Conservation (phyloP, 92 coral and sea anemone genomes). For the Desmophyllum pertusum region DNA sequence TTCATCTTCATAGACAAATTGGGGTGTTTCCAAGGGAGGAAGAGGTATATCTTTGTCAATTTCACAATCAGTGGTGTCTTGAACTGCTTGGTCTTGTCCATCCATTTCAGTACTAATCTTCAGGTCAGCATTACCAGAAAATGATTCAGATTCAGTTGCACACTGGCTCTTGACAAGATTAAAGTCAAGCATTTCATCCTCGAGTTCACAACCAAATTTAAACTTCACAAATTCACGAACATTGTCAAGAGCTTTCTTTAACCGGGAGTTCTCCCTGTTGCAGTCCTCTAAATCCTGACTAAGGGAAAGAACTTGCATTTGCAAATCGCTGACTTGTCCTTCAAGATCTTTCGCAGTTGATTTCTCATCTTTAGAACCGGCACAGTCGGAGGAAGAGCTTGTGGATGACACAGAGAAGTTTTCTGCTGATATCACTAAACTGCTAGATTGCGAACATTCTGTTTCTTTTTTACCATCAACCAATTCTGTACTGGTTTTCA, state of each 20-base stretch:
- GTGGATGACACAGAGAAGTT: slow-evolving; percentile 87
- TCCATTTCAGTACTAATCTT: not conserved
- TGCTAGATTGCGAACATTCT: slow-evolving; percentile 53
- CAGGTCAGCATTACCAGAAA: not conserved
- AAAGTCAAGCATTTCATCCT: slow-evolving; percentile 40
- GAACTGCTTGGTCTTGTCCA: not conserved
- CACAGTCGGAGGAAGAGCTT: slow-evolving; percentile 74
- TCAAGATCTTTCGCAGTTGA: slow-evolving; percentile 39
- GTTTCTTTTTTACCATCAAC: slow-evolving; percentile 45
- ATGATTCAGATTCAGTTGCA: not conserved
- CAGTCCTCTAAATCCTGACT: slow-evolving; percentile 93
- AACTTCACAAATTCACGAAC: slow-evolving; percentile 64
- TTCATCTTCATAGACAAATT: slow-evolving; percentile 23
- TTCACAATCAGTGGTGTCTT: not conserved
- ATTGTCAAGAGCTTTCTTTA: slow-evolving; percentile 65
- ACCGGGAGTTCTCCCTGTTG: slow-evolving; percentile 84
- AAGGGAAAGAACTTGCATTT: slow-evolving; percentile 90
- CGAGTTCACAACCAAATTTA: slow-evolving; percentile 67
- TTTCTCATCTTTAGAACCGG: slow-evolving; percentile 65
- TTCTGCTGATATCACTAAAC: slow-evolving; percentile 85
- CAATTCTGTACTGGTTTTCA: slow-evolving; percentile 29
- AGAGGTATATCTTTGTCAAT: slow-evolving; percentile 41
- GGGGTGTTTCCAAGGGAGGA: slow-evolving; percentile 55
- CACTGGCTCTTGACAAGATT: not conserved
- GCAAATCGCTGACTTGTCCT: slow-evolving; percentile 76